Conservation (phyloP, 2,113 vertebrate genomes). For the Vidua macroura region DNA sequence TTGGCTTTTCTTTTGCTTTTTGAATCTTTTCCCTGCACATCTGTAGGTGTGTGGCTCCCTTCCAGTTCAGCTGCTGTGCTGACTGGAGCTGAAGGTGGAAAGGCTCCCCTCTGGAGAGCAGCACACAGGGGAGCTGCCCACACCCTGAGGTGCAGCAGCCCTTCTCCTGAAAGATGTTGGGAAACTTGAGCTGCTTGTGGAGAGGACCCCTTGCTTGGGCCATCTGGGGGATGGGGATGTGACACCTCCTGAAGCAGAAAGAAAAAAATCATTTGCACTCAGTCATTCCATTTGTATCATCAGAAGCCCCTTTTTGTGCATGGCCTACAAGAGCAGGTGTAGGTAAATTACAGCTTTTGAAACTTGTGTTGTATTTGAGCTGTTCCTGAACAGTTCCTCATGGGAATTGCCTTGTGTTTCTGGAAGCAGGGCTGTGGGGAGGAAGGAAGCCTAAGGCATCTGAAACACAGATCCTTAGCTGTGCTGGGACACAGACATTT, state of each 20-base stretch:
- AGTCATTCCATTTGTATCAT: background rate
- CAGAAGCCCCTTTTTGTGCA: background rate
- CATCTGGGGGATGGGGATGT: background rate
- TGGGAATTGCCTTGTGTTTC: background rate
- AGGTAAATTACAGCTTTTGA: background rate
- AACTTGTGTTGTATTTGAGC: accelerated
- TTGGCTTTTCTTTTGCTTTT: background rate
- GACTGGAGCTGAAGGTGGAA: background rate
- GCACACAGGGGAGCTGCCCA: background rate
- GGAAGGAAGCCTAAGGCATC: background rate
- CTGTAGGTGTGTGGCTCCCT: background rate
- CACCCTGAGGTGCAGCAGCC: background rate
- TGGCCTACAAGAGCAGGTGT: background rate
- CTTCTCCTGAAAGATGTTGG: background rate
- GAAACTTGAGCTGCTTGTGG: background rate
- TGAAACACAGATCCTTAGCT: background rate
- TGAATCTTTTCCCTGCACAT: background rate
- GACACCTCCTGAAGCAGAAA: background rate
- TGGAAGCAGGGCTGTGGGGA: background rate
- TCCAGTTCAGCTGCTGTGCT: background rate
- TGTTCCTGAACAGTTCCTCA: background rate
- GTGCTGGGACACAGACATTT: background rate
- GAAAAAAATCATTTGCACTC: background rate
- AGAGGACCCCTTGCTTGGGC: background rate
- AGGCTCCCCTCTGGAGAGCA: background rate